phyloP scores from a whole-genome alignment of 2,888 invertebrate species.

The Caenorhabditis panamensis region DNA sequence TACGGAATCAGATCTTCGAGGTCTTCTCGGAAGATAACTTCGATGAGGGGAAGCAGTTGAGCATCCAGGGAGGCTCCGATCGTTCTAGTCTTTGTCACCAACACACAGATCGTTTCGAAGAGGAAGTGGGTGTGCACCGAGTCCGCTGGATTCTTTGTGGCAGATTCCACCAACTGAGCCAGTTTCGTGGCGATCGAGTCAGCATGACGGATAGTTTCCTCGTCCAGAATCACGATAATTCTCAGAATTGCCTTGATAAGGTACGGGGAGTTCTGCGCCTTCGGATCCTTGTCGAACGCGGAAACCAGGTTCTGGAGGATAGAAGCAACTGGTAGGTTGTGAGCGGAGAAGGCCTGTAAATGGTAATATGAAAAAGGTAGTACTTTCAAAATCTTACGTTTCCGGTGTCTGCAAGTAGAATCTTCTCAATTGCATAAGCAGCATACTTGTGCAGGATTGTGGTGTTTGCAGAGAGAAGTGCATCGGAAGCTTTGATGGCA shows the following conservation, averaged over 20 bases:
- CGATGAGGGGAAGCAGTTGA: conserved; percentile 94
- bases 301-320: conserved; percentile 88
- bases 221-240: conserved; percentile 73
- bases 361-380: neutral
- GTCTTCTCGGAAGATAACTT: conserved; percentile 94
- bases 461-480: conserved; percentile 50
- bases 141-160: conserved; percentile 86
- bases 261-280: conserved; percentile 94
- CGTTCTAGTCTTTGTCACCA: conserved; percentile 81
- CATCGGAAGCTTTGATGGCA: conserved; percentile 83
- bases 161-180: conserved; percentile 69
- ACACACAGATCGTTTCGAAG: conserved; percentile 93
- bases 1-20: conserved; percentile 94
- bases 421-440: conserved; percentile 92
- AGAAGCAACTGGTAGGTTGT: conserved; percentile 86
- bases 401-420: conserved; percentile 84
- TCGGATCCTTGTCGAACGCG: conserved; percentile 85
- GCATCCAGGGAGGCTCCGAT: conserved; percentile 85
- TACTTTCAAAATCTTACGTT: conserved; percentile 7
- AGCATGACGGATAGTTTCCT: conserved; percentile 70
- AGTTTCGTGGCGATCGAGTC: conserved; percentile 72
- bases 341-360: conserved; percentile 83
- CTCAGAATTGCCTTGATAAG: conserved; percentile 90
- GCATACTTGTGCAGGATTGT: conserved; percentile 89
- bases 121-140: conserved; percentile 99